phyloP scores from a whole-genome alignment of 1,140 invertebrate species.

The Leptinotarsa undecemlineata region DNA sequence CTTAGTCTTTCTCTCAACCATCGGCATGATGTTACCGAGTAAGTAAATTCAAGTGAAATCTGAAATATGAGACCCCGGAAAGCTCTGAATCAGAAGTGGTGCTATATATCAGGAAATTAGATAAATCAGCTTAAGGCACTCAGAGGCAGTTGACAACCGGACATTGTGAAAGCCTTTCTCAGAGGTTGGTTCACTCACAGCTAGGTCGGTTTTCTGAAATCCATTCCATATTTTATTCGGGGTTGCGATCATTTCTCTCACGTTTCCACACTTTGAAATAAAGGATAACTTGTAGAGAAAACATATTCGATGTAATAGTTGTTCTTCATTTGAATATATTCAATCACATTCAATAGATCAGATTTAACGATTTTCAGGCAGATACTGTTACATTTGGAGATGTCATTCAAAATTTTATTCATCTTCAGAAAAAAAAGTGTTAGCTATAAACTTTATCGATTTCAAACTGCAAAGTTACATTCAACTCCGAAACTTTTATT shows the following conservation, averaged over 20 bases:
- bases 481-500: too few relatives aligned
- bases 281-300: too few relatives aligned
- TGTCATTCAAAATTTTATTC: too few relatives aligned
- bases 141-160: conserved; percentile 21
- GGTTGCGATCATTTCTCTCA: not conserved
- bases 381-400: too few relatives aligned
- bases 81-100: not conserved
- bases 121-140: conserved; percentile 22
- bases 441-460: too few relatives aligned
- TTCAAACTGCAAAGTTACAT: too few relatives aligned
- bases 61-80: conserved; percentile 2
- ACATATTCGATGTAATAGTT: not conserved
- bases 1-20: too few relatives aligned
- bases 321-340: not conserved
- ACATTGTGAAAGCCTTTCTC: conserved; percentile 21
- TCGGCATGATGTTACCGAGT: not conserved
- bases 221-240: not conserved
- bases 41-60: not conserved
- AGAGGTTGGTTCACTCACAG: conserved; percentile 9
- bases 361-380: too few relatives aligned
- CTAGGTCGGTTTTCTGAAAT: not conserved
- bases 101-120: conserved; percentile 23
- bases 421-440: too few relatives aligned
- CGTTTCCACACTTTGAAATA: not conserved
- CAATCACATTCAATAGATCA: too few relatives aligned